Evolutionary conservation across 2,113 vertebrate species (phyloP), one percentile per base, ranked within the genome.

Genomic region (Tringa solitaria): DNA sequence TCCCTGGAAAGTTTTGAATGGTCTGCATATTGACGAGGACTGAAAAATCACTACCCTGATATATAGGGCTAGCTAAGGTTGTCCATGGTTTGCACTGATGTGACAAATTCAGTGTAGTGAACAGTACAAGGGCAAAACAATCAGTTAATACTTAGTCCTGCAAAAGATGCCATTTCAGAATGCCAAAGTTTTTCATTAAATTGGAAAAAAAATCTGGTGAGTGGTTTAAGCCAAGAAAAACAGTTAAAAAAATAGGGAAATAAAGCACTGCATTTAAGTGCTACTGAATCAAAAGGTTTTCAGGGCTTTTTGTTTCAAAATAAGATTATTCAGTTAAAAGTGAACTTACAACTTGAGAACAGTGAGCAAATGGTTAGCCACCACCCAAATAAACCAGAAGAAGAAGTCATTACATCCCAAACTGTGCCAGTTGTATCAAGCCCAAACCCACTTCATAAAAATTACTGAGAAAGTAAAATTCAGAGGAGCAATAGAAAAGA

Each of bases 111-210:
- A 41, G 18, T 48, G 60, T 54, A 89, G 60, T 89, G 88, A 93
- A 87, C 45, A 84, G 27, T 18, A 72, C 4, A 8, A 64, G 84
- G 35, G 77, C 73, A 87, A 92, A 89, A 56, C 57, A 74, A 28
- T 67, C 91, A 60, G 64, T 74, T 85, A 83, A 45, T 27, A 48
- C 33, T 50, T 33, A 92, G 53, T 68, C 80, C 84, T 95, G 84
- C 48, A 94, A 87, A 60, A 92, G 83, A 84, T 79, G 89, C 81
- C 61, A 78, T 76, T 82, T 95, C 72, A 79, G 74, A 92, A 79
- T 87, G 94, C 93, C 94, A 96, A 78, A 92, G 84, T 74, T 97
- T 92, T 88, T 93, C 81, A 82, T 75, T 96, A 89, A 81, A 68
- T 61, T 79, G 61, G 61, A 16, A 54, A 51, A 51, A 54, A 53